phyloP scores from a whole-genome alignment of 2,888 invertebrate species.

The Eugnorisma glareosa region DNA sequence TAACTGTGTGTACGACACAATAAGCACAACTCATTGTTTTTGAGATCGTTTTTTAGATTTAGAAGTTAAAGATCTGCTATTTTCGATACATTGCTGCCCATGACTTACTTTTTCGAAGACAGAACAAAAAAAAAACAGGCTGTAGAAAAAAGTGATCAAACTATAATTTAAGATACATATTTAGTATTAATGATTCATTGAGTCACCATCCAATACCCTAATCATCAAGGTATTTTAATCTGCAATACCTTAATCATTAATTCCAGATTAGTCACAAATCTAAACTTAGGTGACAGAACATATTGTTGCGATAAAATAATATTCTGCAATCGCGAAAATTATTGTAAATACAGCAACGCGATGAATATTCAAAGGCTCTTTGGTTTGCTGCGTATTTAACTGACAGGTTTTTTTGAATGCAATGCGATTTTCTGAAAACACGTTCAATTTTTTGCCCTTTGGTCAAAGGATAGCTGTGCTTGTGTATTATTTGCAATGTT shows the following conservation, averaged over 20 bases:
- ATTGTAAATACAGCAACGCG: background rate
- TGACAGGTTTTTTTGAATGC: background rate
- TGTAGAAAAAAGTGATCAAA: background rate
- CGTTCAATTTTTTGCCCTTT: background rate
- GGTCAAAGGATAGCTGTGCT: background rate
- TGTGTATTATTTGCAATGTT: background rate
- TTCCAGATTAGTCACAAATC: too few relatives aligned
- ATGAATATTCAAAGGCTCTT: background rate
- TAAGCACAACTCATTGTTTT: too few relatives aligned
- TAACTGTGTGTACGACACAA: too few relatives aligned
- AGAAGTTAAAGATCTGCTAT: too few relatives aligned
- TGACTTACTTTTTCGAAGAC: background rate
- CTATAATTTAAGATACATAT: background rate
- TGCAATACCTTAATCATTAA: too few relatives aligned
- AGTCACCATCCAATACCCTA: too few relatives aligned
- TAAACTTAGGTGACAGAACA: background rate
- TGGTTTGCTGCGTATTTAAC: constrained; percentile 12
- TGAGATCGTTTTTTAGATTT: too few relatives aligned
- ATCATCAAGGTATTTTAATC: too few relatives aligned
- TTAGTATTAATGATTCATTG: too few relatives aligned
- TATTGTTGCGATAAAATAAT: background rate
- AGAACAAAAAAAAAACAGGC: too few relatives aligned
- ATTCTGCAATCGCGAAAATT: background rate
- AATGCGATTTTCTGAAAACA: constrained; percentile 13
- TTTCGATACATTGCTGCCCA: background rate